A percentile compares a stretch with the other conserved stretches of the same genome.
phyloP scores from a whole-genome alignment of 2,888 invertebrate species.

The Drosophila lacicola region DNA sequence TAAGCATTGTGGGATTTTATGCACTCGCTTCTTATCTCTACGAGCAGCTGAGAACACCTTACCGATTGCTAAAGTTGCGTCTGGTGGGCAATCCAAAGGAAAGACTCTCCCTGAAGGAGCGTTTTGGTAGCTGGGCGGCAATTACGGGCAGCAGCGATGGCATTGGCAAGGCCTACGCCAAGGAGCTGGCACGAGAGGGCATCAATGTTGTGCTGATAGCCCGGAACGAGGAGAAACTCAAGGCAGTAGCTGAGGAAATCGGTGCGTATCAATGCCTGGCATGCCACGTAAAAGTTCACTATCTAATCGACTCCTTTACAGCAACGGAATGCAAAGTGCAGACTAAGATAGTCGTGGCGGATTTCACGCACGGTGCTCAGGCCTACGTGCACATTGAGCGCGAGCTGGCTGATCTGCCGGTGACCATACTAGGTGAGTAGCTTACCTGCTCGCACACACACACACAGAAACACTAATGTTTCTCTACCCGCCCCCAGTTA shows the following conservation, averaged over 20 bases:
- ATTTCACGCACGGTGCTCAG: conserved; percentile 90
- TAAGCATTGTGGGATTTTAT: conserved; percentile 86
- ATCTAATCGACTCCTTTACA: conserved; percentile 43
- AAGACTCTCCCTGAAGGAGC: conserved; percentile 87
- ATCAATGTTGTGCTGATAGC: conserved; percentile 93
- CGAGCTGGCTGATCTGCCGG: conserved; percentile 89
- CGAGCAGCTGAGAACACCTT: conserved; percentile 87
- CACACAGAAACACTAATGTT: background rate
- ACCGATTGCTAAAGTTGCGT: conserved; percentile 85
- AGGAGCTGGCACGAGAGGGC: conserved; percentile 90
- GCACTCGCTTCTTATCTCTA: conserved; percentile 86
- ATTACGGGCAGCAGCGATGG: conserved; percentile 96
- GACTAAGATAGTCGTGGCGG: conserved; percentile 90
- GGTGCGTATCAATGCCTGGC: conserved; percentile 85
- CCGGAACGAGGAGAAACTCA: conserved; percentile 89
- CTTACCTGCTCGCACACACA: background rate
- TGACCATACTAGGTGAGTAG: conserved; percentile 92
- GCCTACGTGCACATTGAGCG: conserved; percentile 89
- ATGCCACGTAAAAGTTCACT: background rate
- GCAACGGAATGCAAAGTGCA: conserved; percentile 87
- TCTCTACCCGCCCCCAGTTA: conserved; percentile 87
- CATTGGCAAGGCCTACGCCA: conserved; percentile 94
- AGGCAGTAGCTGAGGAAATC: conserved; percentile 89
- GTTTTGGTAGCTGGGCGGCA: conserved; percentile 94
- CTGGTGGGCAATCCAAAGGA: conserved; percentile 86